Evolutionary conservation across 2,113 vertebrate species (phyloP), one percentile per base, ranked within the genome.

Genomic region (Colossoma macropomum): DNA sequence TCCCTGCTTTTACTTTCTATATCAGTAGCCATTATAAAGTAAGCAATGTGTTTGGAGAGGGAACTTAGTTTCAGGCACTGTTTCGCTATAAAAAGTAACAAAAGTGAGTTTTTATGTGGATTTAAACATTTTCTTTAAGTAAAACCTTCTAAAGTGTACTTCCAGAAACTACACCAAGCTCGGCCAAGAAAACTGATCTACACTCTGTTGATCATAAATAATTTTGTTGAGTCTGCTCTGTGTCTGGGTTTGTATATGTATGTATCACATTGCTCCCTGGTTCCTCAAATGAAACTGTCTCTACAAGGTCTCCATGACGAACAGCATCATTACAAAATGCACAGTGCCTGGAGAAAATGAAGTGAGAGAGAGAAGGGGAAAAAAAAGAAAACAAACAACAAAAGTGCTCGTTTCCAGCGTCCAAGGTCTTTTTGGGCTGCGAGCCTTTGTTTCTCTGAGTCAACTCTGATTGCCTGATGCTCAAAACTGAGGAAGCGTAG

Each of bases 281-380:
- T 71, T 34, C 41, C 74, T 77, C 74, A 83, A 77, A 77, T 70
- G 74, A 83, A 83, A 62, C 65, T 77, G 74, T 77, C 73, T 70
- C 48, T 52, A 50, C 54, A 50, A 77, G 74, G 81, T 71, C 38
- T 45, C 16, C 0, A 4, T 83, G 81, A 82, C 70, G 16, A 83
- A 77, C 34, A 77, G 52, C 65, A 62, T 83, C 71, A 32, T 78
- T 82, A 60, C 59, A 38, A 38, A 54, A 75, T 60, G 52, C 34
- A 70, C 34, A 27, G 38, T 15, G 54, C 52, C 25, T 6, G 52
- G 13, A 25, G 52, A 48, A 75, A 74, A 71, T 34, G 28, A 56
- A 38, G 59, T 28, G 27, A 54, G 3, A 63, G 63, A 12, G 66
- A 41, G 19, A 30, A 30, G 27, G 7, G 30, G 7, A 25, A 25